A percentile compares a stretch with the other conserved stretches of the same genome.
These are phyloP conservation scores for Trichomycterus rosablanca DNA, from an alignment of 2,113 vertebrate species.

Conservation along the genomic window DNA sequence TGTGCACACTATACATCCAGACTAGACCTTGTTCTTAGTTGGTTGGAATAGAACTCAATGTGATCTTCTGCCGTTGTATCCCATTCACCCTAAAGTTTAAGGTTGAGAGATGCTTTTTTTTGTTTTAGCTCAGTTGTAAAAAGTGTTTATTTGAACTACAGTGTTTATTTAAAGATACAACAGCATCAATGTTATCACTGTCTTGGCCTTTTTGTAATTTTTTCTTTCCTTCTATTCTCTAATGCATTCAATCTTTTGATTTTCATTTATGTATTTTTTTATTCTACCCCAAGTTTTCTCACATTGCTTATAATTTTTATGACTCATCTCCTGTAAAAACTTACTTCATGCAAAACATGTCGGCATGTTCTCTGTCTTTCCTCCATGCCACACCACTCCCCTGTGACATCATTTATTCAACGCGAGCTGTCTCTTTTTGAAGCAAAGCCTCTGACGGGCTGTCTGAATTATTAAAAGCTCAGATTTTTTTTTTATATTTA, in stretches of 20 bases:
- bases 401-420: conserved; percentile 30
- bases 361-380: conserved; percentile 12
- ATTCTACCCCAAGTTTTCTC: neutral
- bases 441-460: conserved; percentile 1
- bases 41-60: too few relatives aligned
- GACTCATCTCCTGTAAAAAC: conserved; percentile 4
- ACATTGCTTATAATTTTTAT: neutral
- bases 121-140: too few relatives aligned
- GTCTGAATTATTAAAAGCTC: conserved; percentile 30
- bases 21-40: too few relatives aligned
- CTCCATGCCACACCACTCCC: neutral
- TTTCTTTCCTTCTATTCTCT: neutral
- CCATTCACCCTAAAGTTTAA: too few relatives aligned
- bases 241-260: neutral
- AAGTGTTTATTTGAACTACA: too few relatives aligned
- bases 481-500: conserved; percentile 19
- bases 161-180: too few relatives aligned
- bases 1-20: too few relatives aligned
- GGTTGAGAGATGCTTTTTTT: too few relatives aligned
- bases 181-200: too few relatives aligned
- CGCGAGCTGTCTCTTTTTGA: conserved; percentile 18
- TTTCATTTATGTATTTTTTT: neutral
- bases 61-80: too few relatives aligned
- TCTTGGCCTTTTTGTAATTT: too few relatives aligned
- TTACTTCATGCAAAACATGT: conserved; percentile 1